A percentile compares a stretch with the other conserved stretches of the same genome.
Conservation (phyloP, 2,888 invertebrate genomes). For the Aspidiotus rigidus region DNA sequence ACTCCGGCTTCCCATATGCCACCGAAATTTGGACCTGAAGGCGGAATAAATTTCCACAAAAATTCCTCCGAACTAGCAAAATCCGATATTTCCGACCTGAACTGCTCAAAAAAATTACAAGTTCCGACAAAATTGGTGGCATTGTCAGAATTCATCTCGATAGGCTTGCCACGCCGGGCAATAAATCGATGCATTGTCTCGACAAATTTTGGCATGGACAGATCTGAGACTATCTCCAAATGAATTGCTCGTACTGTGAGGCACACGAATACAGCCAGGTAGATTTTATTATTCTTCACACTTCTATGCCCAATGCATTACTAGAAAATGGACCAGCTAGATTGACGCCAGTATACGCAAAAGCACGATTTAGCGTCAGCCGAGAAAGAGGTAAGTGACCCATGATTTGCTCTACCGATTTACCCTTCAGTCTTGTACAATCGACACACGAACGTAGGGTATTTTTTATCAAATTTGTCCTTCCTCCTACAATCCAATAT, state of each 20-base stretch:
- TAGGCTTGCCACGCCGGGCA: neutral
- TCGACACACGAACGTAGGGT: neutral
- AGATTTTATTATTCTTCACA: neutral
- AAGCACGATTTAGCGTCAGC: neutral
- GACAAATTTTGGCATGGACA: neutral
- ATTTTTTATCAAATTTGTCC: neutral
- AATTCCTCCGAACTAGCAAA: too few species aligned
- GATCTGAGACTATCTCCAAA: neutral
- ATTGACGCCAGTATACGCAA: neutral
- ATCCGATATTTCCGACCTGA: too few species aligned
- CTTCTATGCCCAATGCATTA: neutral
- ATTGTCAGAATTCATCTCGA: neutral
- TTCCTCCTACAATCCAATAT: neutral
- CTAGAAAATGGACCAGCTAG: neutral
- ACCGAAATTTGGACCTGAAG: too few species aligned
- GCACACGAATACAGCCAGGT: neutral
- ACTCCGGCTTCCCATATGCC: too few species aligned
- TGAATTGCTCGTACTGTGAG: neutral
- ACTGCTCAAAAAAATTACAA: slow-evolving; percentile 2
- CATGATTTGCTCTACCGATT: neutral
- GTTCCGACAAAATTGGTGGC: too few species aligned
- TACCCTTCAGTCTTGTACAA: neutral
- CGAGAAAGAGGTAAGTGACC: neutral
- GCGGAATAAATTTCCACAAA: too few species aligned
- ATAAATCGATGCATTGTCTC: neutral